These are phyloP conservation scores for Drosophila anomelani DNA, from an alignment of 2,888 invertebrate genomes.

Conservation along the genomic window DNA sequence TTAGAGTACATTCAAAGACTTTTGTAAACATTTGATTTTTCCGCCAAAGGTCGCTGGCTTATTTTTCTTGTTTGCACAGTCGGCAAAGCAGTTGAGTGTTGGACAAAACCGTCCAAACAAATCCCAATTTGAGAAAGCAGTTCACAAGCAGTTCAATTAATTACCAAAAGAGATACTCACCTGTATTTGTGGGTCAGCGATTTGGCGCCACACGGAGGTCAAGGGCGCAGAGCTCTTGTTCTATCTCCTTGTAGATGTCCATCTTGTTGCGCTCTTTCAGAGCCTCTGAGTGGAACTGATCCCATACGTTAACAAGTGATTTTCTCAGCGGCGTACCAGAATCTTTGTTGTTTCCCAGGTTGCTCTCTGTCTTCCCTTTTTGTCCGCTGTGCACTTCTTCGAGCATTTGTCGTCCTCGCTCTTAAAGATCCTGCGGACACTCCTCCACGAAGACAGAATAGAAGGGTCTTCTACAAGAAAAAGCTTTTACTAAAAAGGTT, in stretches of 20 bases:
- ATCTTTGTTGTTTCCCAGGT: neutral
- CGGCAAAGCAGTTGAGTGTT: too few species aligned
- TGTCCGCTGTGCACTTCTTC: neutral
- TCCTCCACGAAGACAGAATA: constrained; percentile 10
- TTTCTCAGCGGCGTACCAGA: constrained; percentile 48
- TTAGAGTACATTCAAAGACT: too few species aligned
- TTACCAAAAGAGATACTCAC: constrained; percentile 26
- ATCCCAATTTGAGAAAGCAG: too few species aligned
- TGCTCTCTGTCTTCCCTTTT: neutral
- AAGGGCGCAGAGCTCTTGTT: constrained; percentile 6
- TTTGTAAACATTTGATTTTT: too few species aligned
- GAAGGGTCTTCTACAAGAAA: constrained; percentile 4
- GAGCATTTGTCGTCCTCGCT: constrained; percentile 12
- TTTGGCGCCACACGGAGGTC: constrained; percentile 19
- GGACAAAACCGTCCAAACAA: too few species aligned
- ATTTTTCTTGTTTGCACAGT: too few species aligned
- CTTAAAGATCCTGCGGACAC: neutral
- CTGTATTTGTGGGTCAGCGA: constrained; percentile 42
- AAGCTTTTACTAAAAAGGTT: neutral
- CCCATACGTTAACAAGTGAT: constrained; percentile 46
- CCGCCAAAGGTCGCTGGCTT: too few species aligned
- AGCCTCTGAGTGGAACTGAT: constrained; percentile 17
- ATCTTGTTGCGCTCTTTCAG: constrained; percentile 5
- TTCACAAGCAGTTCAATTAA: too few species aligned
- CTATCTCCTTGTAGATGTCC: constrained; percentile 41